Evolutionary conservation across 2,888 invertebrate genomes (phyloP), one percentile per base, ranked within the genome.

Genomic region (Linnaemya tessellans): DNA sequence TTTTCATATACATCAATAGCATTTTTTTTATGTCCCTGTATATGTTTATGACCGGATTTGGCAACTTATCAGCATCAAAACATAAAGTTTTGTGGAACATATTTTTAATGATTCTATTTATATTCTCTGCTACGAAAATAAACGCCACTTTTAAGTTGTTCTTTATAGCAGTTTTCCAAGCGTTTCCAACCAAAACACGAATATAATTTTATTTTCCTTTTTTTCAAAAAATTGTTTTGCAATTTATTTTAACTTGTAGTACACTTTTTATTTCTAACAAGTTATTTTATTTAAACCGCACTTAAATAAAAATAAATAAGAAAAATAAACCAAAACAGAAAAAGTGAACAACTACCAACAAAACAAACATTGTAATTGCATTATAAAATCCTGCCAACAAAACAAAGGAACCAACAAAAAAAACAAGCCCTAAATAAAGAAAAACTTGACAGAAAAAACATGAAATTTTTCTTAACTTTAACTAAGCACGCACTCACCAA

Each of bases 321-420:
- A 35, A 58, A 22, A 64, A 10, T n/a, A 68, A 25, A 68, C 35
- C 1, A 62, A 70, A 41, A 18, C 1, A 0, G 18, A 18, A 18
- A 18, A 49, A 43, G 60, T 22, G 10, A 68, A 68, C 41, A 73
- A 73, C 58, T 65, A 54, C 20, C 20, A 77, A 49, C 46, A 65
- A 80, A 74, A 68, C 62, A 74, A 81, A 84, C 73, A 84, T 75
- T 84, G 75, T 84, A 78, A 77, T 78, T 78, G 67, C 78, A 78
- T 81, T 68, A 78, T 64, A 84, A 84, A 84, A 78, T 74, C 62
- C 73, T 74, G 58, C 22, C 46, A 67, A 38, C 18, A 49, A 58
- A 56, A 22, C 1, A 38, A 22, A 41, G 58, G 9, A 77, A 4
- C 30, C 25, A 46, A 51, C 0, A 20, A 49, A 35, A 46, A 49